phyloP scores from a whole-genome alignment of 2,888 invertebrate species.

The Campoplex nolae region DNA sequence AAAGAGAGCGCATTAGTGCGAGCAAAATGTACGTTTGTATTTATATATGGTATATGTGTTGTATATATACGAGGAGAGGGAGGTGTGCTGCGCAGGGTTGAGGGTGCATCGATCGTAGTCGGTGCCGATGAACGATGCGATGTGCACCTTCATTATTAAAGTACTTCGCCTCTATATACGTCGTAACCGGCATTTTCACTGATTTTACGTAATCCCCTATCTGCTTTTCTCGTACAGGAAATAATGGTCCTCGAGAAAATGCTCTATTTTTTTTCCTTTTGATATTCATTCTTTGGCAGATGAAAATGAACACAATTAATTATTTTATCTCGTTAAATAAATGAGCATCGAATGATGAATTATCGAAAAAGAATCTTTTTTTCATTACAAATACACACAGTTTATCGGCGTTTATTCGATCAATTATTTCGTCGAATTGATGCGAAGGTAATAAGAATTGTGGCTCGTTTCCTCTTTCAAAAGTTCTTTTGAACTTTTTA shows the following conservation, averaged over 20 bases:
- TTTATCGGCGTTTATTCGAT: too few species aligned
- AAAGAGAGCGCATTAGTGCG: constrained; percentile 31
- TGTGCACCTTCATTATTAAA: constrained; percentile 83
- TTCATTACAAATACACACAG: not conserved
- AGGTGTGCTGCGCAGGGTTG: constrained; percentile 59
- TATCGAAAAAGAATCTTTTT: not conserved
- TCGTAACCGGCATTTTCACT: constrained; percentile 63
- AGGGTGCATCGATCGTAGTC: constrained; percentile 80
- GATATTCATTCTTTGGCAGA: not conserved
- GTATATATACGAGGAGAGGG: constrained; percentile 6
- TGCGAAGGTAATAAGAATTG: too few species aligned
- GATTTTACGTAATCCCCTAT: constrained; percentile 62
- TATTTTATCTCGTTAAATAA: not conserved
- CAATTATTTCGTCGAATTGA: too few species aligned
- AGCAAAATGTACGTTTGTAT: constrained; percentile 69
- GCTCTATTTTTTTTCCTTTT: constrained; percentile 21
- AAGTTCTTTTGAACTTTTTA: too few species aligned
- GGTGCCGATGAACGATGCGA: constrained; percentile 75
- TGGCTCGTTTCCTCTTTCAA: too few species aligned
- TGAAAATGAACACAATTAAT: not conserved
- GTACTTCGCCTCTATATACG: constrained; percentile 66
- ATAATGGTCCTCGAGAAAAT: constrained; percentile 60
- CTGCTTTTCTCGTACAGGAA: constrained; percentile 53
- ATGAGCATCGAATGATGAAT: not conserved
- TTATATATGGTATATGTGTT: not conserved